phyloP scores from a whole-genome alignment of 2,113 vertebrate genomes.

The Erpornis zantholeuca region DNA sequence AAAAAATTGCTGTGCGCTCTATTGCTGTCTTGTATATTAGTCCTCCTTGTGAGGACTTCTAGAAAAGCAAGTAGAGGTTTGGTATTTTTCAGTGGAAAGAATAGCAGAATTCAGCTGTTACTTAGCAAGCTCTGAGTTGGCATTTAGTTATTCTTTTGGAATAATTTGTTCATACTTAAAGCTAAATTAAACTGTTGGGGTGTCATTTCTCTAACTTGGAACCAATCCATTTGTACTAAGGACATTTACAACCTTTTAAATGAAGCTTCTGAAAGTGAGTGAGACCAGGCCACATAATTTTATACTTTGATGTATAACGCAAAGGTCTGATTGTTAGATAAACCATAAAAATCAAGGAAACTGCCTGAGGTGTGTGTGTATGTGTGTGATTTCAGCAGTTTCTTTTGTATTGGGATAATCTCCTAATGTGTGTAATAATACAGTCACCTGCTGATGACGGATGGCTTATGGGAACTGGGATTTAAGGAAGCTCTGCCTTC shows the following conservation, averaged over 20 bases:
- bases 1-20: not conserved
- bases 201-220: not conserved
- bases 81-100: not conserved
- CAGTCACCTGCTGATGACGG: not conserved
- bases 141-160: not conserved
- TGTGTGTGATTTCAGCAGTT: not conserved
- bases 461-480: not conserved
- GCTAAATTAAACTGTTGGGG: not conserved
- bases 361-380: not conserved
- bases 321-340: not conserved
- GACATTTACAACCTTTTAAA: not conserved
- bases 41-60: not conserved
- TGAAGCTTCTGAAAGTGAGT: not conserved
- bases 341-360: not conserved
- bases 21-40: not conserved
- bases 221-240: not conserved
- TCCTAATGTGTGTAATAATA: not conserved
- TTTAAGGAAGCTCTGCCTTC: conserved; percentile 9
- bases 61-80: not conserved
- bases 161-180: not conserved
- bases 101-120: not conserved
- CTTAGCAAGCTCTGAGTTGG: not conserved
- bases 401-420: conserved; percentile 15
- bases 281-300: not conserved
- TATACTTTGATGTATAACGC: not conserved